These are phyloP conservation scores for Sanderia malayensis DNA, from an alignment of 30 jellyfish, hydroid and myxozoan species.

Conservation along the genomic window DNA sequence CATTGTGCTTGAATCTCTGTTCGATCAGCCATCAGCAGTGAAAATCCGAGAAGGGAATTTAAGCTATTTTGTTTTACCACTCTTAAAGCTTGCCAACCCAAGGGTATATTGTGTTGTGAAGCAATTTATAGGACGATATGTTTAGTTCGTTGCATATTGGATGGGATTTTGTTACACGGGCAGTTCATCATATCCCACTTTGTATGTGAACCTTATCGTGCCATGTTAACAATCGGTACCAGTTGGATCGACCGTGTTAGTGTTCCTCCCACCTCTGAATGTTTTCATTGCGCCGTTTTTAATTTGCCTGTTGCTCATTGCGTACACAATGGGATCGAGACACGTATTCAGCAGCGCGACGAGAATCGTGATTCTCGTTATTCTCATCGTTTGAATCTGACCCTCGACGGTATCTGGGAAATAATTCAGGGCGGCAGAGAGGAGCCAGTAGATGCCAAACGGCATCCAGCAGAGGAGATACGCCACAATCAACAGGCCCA, in stretches of 20 bases:
- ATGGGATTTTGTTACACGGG: no score
- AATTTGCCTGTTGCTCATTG: slow-evolving; percentile 74
- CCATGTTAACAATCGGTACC: slow-evolving; percentile 40
- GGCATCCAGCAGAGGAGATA: slow-evolving; percentile 89
- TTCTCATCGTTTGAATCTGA: slow-evolving; percentile 54
- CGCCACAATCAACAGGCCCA: slow-evolving; percentile 76
- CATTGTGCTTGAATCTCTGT: no score
- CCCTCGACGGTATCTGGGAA: slow-evolving; percentile 61
- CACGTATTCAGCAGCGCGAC: slow-evolving; percentile 76
- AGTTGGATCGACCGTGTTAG: slow-evolving; percentile 49
- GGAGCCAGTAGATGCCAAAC: slow-evolving; percentile 85
- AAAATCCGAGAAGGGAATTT: no score
- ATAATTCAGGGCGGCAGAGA: slow-evolving; percentile 72
- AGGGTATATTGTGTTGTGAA: no score
- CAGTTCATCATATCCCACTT: no score
- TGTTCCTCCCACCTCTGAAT: slow-evolving; percentile 13
- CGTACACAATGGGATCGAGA: slow-evolving; percentile 87
- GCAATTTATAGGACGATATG: no score
- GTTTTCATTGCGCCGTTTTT: slow-evolving; percentile 45
- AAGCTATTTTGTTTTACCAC: no score
- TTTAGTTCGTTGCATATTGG: no score
- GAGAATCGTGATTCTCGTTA: slow-evolving; percentile 58
- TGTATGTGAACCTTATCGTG: no score
- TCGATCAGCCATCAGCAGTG: no score
- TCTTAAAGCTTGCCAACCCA: no score